Conservation (phyloP, 2,797 vertebrate genomes). For the Notolepis coatsorum region DNA sequence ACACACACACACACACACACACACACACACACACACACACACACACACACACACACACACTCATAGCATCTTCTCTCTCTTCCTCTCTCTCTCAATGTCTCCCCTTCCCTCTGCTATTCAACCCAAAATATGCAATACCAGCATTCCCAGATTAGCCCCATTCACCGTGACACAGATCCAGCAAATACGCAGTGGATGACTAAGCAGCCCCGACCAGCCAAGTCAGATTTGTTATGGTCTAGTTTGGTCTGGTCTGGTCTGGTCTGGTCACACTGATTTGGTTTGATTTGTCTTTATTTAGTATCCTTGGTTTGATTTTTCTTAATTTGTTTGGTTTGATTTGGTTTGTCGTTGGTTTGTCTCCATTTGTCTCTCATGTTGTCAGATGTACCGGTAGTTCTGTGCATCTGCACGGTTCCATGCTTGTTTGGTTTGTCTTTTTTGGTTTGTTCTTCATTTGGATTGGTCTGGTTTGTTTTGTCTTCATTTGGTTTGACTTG, state of each 20-base stretch:
- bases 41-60: not conserved
- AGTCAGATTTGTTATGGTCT: not conserved
- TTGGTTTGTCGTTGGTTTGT: no score
- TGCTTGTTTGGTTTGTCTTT: not conserved
- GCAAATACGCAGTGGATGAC: conserved; percentile 12
- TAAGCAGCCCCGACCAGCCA: not conserved
- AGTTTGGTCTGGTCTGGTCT: not conserved
- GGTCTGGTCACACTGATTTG: not conserved
- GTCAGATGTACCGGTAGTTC: no score
- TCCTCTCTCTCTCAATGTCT: no score
- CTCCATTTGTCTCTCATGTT: no score
- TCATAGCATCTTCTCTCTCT: no score
- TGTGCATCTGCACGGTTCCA: no score
- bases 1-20: not conserved
- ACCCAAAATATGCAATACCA: not conserved
- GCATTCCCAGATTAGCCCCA: conserved; percentile 34
- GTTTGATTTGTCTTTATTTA: not conserved
- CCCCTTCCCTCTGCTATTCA: not conserved
- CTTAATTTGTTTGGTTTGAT: not conserved
- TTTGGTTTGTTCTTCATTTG: not conserved
- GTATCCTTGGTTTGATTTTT: not conserved
- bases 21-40: not conserved
- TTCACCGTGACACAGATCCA: conserved; percentile 26
- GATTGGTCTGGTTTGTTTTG: not conserved
- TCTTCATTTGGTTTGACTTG: not conserved